Evolutionary conservation across 2,797 vertebrate genomes (phyloP).

Genomic region (Sebastes kiyomatsui): DNA sequence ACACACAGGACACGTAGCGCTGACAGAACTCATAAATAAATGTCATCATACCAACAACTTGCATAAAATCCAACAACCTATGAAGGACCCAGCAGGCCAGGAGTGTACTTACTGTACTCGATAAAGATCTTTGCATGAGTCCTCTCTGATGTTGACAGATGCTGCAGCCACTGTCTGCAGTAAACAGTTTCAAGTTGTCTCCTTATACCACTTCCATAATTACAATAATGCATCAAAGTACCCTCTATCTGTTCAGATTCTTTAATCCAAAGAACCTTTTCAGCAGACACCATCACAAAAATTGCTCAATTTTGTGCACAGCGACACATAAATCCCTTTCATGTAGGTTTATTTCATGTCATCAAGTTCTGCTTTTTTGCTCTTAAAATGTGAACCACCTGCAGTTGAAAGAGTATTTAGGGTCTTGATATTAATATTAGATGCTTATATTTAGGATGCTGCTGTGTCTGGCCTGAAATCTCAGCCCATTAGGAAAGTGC

Average conservation of each 20-base stretch:
- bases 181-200: background rate
- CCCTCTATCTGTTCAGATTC: background rate
- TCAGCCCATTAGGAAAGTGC: constrained; percentile 3
- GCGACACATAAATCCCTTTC: background rate
- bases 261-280: constrained; percentile 1
- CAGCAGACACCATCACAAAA: background rate
- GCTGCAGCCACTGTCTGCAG: background rate
- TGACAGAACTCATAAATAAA: background rate
- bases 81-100: background rate
- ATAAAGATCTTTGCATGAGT: background rate
- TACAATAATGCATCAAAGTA: constrained; percentile 26
- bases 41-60: background rate
- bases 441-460: constrained; percentile 16
- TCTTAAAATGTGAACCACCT: constrained; percentile 4
- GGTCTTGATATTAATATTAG: constrained; percentile 29
- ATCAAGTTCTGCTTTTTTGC: background rate
- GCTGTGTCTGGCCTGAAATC: background rate
- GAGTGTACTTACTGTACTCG: background rate
- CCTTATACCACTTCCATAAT: background rate
- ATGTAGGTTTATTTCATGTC: constrained; percentile 20
- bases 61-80: background rate
- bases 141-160: constrained; percentile 2
- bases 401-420: background rate
- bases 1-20: background rate
- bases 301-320: background rate